These are phyloP conservation scores for Macroglossus sobrinus DNA, from an alignment of 2,113 vertebrate genomes.

Conservation along the genomic window DNA sequence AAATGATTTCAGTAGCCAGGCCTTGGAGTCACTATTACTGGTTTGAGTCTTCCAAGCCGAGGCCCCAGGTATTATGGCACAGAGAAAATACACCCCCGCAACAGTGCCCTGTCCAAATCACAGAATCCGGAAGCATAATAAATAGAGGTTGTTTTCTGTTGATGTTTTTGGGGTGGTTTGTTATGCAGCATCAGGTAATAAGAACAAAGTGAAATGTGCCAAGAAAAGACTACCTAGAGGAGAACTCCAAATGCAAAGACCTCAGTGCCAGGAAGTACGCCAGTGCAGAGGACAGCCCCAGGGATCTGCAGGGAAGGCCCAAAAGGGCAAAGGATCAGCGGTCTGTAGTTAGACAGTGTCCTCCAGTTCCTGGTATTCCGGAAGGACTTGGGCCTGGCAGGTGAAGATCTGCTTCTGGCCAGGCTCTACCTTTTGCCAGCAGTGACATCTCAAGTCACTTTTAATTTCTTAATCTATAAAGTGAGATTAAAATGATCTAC, in stretches of 20 bases:
- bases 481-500: not conserved
- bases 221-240: not conserved
- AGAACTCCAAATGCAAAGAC: not conserved
- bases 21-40: not conserved
- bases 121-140: not conserved
- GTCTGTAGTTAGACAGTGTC: not conserved
- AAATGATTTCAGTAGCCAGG: not conserved
- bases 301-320: not conserved
- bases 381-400: not conserved
- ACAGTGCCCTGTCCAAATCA: not conserved
- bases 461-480: not conserved
- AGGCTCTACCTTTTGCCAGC: not conserved
- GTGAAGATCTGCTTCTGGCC: not conserved
- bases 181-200: not conserved
- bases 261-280: not conserved
- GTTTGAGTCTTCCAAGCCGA: not conserved
- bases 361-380: not conserved
- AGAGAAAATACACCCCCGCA: not conserved
- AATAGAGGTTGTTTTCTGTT: not conserved
- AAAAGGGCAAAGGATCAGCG: not conserved
- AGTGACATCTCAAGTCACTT: not conserved
- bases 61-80: not conserved
- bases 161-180: not conserved
- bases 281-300: not conserved
- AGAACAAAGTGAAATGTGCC: not conserved